Conservation (phyloP, 1,140 invertebrate genomes). For the Drosophila oshimai region DNA sequence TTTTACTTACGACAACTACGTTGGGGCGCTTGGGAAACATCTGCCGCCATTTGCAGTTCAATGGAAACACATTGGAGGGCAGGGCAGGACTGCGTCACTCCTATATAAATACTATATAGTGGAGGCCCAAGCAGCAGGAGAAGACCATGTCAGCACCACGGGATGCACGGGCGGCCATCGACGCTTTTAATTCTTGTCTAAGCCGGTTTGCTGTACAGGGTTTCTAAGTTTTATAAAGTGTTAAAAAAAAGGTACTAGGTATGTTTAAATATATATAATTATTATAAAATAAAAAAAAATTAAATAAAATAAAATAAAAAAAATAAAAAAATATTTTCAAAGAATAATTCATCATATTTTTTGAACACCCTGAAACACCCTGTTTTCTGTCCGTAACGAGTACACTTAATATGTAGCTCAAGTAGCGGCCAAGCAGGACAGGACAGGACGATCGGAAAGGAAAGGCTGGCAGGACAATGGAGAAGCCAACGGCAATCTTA, state of each 20-base stretch:
- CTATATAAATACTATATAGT: constrained; percentile 3
- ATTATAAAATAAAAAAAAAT: not conserved
- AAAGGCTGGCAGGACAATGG: constrained; percentile 1
- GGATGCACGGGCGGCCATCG: constrained; percentile 27
- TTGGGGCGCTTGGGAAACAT: constrained; percentile 42
- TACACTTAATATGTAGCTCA: constrained; percentile 60
- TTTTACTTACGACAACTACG: constrained; percentile 73
- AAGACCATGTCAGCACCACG: constrained; percentile 41
- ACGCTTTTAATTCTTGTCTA: constrained; percentile 36
- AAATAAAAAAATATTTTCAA: not conserved
- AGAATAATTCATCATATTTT: too few species aligned
- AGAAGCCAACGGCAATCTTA: constrained; percentile 46
- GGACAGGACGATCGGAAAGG: not conserved
- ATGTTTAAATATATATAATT: not conserved
- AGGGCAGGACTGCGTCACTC: constrained; percentile 17
- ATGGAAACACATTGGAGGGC: constrained; percentile 67
- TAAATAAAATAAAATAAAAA: not conserved
- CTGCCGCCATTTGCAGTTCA: constrained; percentile 60
- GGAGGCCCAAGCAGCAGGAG: constrained; percentile 4
- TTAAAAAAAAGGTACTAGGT: not conserved
- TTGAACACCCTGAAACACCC: constrained; percentile 23
- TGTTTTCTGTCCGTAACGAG: constrained; percentile 3
- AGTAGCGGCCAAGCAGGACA: constrained; percentile 30
- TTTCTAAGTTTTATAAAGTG: not conserved
- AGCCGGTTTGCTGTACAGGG: constrained; percentile 23